Evolutionary conservation across 2,113 vertebrate genomes (phyloP), one percentile per base, ranked within the genome.

Genomic region (Sorex fumeus): DNA sequence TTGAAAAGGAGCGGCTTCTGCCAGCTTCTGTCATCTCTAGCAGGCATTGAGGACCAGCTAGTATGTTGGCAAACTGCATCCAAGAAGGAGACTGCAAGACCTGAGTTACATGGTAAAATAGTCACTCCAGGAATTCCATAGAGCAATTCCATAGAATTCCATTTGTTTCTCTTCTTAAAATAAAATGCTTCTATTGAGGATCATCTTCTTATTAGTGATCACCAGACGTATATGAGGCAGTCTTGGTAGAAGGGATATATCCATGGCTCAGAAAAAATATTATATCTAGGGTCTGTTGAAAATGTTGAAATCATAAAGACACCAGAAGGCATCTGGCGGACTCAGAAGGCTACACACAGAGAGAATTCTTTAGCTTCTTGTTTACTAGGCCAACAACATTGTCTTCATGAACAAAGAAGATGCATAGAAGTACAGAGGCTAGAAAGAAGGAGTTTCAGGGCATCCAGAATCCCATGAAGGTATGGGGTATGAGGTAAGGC

Each of bases 151-250:
- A 40, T 40, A 40, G 40, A 40, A 40, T 40, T 11, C 8, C 15
- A 36, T 40, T 87, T 66, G 25, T 30, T 91, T 66, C 74, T 91
- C 80, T 30, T 18, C 9, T 78, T 43, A 28, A 77, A 78, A 70
- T 16, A 36, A 66, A 80, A 34, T 7, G 6, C 60, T 21, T 23
- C 30, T 32, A 23, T n/a, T 34, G 18, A 32, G 18, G 25, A n/a
- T 50, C 71, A 76, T 5, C 43, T 3, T 25, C 23, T 40, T 70
- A n/a, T 53, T 57, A 3, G 36, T 57, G 43, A 30, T 28, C 2
- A 2, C 4, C 1, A 4, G 70, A 70, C 34, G 13, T 88, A 53
- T 74, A 27, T 50, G 23, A 75, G 40, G 47, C 40, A 79, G 28
- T 3, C 34, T 43, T 53, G 27, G 32, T 30, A 3, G 19, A 60